Percentiles rank a stretch among this genome's conserved stretches.
Conservation (phyloP, 2,797 vertebrate genomes). For the Chromobotia macracanthus region DNA sequence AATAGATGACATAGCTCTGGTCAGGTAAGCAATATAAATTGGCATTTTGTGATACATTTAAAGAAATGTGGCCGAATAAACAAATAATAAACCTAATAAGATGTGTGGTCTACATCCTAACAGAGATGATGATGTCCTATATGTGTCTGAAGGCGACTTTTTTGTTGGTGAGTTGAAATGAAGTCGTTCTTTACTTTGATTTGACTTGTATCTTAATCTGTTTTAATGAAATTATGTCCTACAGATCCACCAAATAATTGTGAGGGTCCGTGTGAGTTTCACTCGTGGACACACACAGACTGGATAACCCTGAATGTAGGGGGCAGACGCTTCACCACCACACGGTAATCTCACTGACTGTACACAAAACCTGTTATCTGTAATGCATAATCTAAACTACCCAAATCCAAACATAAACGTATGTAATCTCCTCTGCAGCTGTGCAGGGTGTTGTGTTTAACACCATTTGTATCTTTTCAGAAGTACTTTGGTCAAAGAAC, state of each 20-base stretch:
- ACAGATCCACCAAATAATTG: conserved; percentile 75
- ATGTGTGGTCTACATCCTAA: conserved; percentile 32
- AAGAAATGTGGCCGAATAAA: too few species aligned
- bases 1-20: conserved; percentile 87
- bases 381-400: not conserved
- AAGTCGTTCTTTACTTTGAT: too few species aligned
- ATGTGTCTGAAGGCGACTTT: conserved; percentile 85
- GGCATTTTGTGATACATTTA: not conserved
- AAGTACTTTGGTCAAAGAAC: conserved; percentile 91
- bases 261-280: conserved; percentile 65
- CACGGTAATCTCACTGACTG: conserved; percentile 74
- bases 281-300: conserved; percentile 82
- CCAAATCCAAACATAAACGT: not conserved
- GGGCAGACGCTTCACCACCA: conserved; percentile 89
- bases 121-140: conserved; percentile 91
- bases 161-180: conserved; percentile 84
- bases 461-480: conserved; percentile 67
- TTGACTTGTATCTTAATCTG: too few species aligned
- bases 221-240: conserved; percentile 65
- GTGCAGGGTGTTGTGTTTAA: not conserved
- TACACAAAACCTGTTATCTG: not conserved
- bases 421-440: not conserved
- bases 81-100: too few species aligned
- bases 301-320: conserved; percentile 91
- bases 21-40: conserved; percentile 75